Evolutionary conservation across 2,888 invertebrate genomes (phyloP).

Genomic region (Lepetodrilus schrolli): DNA sequence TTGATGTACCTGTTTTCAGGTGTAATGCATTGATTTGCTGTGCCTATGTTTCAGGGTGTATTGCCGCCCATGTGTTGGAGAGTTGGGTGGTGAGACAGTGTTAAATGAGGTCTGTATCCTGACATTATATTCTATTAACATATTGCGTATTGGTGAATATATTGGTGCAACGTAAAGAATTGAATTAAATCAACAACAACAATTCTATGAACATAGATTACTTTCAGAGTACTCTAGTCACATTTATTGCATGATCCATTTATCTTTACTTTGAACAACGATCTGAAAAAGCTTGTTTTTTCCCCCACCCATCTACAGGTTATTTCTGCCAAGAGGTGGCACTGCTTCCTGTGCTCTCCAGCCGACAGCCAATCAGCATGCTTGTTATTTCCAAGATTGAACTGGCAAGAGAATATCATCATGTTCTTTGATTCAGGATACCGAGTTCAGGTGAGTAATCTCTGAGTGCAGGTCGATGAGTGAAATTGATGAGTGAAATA

Average conservation of each 20-base stretch:
- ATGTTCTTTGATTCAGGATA: conserved; percentile 49
- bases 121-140: too few species aligned
- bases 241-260: too few species aligned
- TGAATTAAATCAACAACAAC: too few species aligned
- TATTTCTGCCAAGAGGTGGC: conserved; percentile 44
- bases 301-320: conserved; percentile 41
- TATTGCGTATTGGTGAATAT: too few species aligned
- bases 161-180: too few species aligned
- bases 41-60: conserved; percentile 47
- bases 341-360: conserved; percentile 54
- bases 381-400: conserved; percentile 38
- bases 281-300: background rate
- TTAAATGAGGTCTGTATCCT: too few species aligned
- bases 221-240: too few species aligned
- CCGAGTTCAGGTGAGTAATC: too few species aligned
- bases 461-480: too few species aligned
- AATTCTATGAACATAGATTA: too few species aligned
- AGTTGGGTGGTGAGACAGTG: conserved; percentile 35
- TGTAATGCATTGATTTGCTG: background rate
- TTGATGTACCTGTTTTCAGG: background rate
- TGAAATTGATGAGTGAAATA: too few species aligned
- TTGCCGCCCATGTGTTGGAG: conserved; percentile 53
- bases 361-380: conserved; percentile 49
- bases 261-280: background rate
- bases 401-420: conserved; percentile 49